phyloP scores from a whole-genome alignment of 2,113 vertebrate genomes.

The Leptodactylus fuscus region DNA sequence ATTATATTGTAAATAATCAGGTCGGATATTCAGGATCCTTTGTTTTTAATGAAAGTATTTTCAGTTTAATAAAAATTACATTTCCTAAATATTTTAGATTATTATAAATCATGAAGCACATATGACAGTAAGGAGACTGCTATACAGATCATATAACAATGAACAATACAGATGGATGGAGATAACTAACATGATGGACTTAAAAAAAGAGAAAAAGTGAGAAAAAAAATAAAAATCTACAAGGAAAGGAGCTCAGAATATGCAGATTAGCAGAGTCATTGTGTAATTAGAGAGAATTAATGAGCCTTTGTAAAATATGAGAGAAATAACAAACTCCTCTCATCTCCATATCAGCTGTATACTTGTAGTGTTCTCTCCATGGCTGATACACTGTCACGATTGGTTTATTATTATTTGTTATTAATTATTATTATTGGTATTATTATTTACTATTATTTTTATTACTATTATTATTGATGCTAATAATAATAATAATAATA shows the following conservation, averaged over 20 bases:
- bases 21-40: neutral
- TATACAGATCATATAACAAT: no score
- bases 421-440: no score
- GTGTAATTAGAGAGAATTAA: no score
- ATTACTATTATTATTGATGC: neutral
- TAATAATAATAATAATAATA: neutral
- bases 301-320: no score
- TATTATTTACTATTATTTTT: neutral
- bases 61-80: no score
- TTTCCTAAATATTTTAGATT: no score
- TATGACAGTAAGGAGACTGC: no score
- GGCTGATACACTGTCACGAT: neutral
- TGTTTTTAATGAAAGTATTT: no score
- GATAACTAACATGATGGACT: neutral
- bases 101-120: no score
- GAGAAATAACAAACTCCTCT: neutral
- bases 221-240: neutral
- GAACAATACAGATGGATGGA: no score
- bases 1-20: neutral
- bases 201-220: neutral
- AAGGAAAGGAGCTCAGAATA: neutral
- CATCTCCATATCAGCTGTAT: no score
- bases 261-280: neutral
- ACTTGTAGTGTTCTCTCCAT: neutral
- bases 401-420: no score